These are phyloP conservation scores for Choristoneura fumiferana DNA, from an alignment of 1,140 invertebrate species.

Conservation along the genomic window DNA sequence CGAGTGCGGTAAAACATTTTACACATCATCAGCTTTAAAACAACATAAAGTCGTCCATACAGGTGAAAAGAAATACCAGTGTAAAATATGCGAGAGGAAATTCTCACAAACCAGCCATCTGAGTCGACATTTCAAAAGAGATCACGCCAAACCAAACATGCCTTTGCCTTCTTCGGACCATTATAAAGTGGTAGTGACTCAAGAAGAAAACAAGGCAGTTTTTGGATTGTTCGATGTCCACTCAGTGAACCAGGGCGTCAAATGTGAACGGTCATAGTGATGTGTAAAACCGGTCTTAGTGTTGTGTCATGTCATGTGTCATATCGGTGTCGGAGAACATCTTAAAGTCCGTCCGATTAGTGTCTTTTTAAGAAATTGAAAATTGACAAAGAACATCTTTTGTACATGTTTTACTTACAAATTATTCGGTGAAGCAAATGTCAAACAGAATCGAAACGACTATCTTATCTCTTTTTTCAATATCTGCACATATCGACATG, in stretches of 20 bases:
- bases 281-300: neutral
- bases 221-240: slow-evolving; percentile 25
- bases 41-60: slow-evolving; percentile 46
- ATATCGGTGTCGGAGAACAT: too few relatives aligned
- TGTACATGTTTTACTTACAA: too few relatives aligned
- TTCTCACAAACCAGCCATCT: slow-evolving; percentile 69
- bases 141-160: slow-evolving; percentile 56
- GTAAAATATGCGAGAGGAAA: slow-evolving; percentile 65
- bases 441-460: too few relatives aligned
- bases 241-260: slow-evolving; percentile 33
- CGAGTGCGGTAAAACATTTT: slow-evolving; percentile 70
- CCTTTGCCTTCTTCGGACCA: slow-evolving; percentile 52
- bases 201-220: slow-evolving; percentile 34
- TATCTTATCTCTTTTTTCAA: too few relatives aligned
- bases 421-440: too few relatives aligned
- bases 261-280: slow-evolving; percentile 49
- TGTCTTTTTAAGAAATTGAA: too few relatives aligned
- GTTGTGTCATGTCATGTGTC: too few relatives aligned
- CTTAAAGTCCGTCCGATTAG: too few relatives aligned
- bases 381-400: too few relatives aligned
- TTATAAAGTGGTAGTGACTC: slow-evolving; percentile 52
- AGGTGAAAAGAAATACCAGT: slow-evolving; percentile 65
- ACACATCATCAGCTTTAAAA: slow-evolving; percentile 65
- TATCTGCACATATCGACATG: too few relatives aligned
- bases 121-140: slow-evolving; percentile 60